Percentiles rank a stretch among this genome's conserved stretches.
These are phyloP conservation scores for Orientallactaga bullata DNA, from an alignment of 2,113 vertebrate genomes.

Conservation along the genomic window DNA sequence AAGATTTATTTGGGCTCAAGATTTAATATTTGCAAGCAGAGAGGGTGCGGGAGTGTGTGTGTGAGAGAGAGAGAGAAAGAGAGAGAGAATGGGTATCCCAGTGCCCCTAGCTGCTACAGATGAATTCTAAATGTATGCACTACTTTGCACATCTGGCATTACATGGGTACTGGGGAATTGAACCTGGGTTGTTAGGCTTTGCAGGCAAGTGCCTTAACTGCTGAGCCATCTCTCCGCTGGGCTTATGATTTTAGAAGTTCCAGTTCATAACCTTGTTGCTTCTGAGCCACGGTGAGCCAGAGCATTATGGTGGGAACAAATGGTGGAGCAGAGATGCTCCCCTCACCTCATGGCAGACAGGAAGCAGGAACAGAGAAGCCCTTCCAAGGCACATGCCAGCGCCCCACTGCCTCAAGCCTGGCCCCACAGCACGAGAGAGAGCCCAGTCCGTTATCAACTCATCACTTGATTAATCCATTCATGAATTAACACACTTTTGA, in stretches of 20 bases:
- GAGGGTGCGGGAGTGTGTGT: too few relatives aligned
- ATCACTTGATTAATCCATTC: background rate
- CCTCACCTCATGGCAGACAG: background rate
- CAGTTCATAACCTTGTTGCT: background rate
- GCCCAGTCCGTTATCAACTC: background rate
- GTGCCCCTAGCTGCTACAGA: too few relatives aligned
- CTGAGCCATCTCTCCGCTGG: too few relatives aligned
- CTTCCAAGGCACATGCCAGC: background rate
- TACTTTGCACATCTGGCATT: too few relatives aligned
- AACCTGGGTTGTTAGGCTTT: too few relatives aligned
- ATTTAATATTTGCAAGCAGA: too few relatives aligned
- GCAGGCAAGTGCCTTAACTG: too few relatives aligned
- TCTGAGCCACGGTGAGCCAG: background rate
- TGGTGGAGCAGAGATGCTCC: background rate
- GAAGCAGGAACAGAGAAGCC: too few relatives aligned
- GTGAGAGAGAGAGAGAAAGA: too few relatives aligned
- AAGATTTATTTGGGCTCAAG: background rate
- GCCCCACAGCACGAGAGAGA: background rate
- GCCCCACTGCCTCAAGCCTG: background rate
- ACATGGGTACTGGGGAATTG: too few relatives aligned
- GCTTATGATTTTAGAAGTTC: background rate
- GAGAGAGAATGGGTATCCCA: too few relatives aligned
- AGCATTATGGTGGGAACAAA: background rate
- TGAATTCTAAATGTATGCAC: too few relatives aligned
- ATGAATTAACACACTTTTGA: background rate